Evolutionary conservation across 2,113 vertebrate genomes (phyloP), one percentile per base, ranked within the genome.

Genomic region (Prunella himalayana): DNA sequence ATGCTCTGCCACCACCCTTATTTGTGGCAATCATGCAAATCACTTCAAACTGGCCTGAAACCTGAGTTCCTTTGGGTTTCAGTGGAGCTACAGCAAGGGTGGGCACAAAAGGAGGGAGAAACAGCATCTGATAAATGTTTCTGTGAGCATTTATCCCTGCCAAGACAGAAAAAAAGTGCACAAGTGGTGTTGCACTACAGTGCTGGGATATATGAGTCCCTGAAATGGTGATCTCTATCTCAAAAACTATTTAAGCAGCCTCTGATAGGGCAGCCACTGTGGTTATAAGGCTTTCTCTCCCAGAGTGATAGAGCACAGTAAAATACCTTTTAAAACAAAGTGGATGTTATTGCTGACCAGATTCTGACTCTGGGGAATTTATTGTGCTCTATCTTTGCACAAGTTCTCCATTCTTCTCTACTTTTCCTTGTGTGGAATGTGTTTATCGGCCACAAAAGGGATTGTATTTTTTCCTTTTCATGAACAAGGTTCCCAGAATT

Each of bases 231-330:
- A 97, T 97, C 88, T 88, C 91, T 97, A 95, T 96, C 76, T 92
- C 92, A 84, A 92, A 98, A 96, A 86, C 96, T 93, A 97, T 96
- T 97, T 96, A 96, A 95, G 92, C 92, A 69, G 72, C 66, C 63
- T 75, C 54, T 77, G 95, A 95, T 77, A 95, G 86, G 86, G 73
- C 92, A 95, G 91, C 94, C 94, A 88, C 50, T 73, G 79, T 47
- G 37, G 71, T 90, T 83, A 94, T 96, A 98, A 93, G 72, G 79
- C n/a, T 91, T 94, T 92, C 94, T 95, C 77, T 91, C 65, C 51
- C 51, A 8, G 61, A 95, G 91, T 93, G 76, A 91, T 83, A 70
- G 56, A 84, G 89, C 72, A 95, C 89, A 88, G 86, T 72, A 73
- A 95, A 76, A 82, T 83, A 84, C 54, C 63, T 95, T 92, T 75